Conservation (phyloP, 2,113 vertebrate genomes). For the Chloroceryle aenea region DNA sequence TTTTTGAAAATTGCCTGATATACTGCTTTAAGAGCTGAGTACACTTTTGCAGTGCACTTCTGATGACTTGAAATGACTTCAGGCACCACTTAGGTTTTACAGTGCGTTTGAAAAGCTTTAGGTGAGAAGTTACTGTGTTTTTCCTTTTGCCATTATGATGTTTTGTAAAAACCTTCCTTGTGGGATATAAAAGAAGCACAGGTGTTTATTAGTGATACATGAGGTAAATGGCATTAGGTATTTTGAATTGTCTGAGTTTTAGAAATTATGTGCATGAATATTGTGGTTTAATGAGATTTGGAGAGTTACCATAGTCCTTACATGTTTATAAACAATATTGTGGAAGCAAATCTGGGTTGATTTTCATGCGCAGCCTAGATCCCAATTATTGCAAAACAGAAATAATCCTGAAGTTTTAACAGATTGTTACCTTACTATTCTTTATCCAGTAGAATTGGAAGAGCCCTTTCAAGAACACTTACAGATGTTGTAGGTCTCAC, state of each 20-base stretch:
- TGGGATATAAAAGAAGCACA: background rate
- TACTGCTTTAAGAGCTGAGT: background rate
- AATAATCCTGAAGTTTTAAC: background rate
- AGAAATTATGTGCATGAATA: background rate
- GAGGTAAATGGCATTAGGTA: background rate
- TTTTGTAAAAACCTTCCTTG: background rate
- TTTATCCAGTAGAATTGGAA: background rate
- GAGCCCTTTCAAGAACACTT: background rate
- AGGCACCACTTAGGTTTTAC: background rate
- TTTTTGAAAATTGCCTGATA: background rate
- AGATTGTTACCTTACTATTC: background rate
- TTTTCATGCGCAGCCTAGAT: background rate
- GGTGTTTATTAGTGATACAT: background rate
- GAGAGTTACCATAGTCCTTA: background rate
- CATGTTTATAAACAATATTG: background rate
- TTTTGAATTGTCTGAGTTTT: background rate
- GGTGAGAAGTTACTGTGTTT: background rate
- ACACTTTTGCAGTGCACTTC: background rate
- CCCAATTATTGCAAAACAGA: background rate
- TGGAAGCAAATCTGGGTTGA: background rate
- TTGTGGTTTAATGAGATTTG: background rate
- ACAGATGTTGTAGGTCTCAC: background rate
- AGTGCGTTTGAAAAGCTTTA: background rate
- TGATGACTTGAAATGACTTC: background rate
- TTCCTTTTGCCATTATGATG: background rate